Base-by-base conservation (phyloP, 2,113 vertebrate species). In the Pterocles burchelli region DNA sequence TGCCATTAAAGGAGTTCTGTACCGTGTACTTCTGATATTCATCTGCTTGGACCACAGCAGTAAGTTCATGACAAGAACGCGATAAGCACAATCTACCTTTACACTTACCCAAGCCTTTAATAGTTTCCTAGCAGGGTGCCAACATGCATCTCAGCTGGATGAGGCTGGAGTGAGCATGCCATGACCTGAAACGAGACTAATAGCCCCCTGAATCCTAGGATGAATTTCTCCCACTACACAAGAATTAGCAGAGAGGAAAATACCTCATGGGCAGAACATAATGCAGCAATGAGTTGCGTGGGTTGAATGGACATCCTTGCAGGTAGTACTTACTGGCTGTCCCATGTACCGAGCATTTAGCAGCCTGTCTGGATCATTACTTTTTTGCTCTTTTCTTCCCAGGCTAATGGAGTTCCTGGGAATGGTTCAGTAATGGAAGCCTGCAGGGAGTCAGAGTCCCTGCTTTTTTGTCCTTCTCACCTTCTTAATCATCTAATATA, bases 391-490 rank as follows among this genome's bases (percentile, higher is more conserved):
- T 89, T 96, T 96, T 88, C 93, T 90, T 82, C 89, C 68, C 78
- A 43, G 48, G n/a, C 29, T 92, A 91, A 93, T 91, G 90, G 83
- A 90, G 48, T 84, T 86, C 51, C 46, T 13, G 51, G 85, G 88
- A 97, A 89, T 1, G 25, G 70, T 89, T 96, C 79, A 45, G 48
- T 97, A 98, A 97, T 96, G 96, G 94, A 97, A 45, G 94, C 94
- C 96, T 85, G 93, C 31, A 10, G 95, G 96, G 71, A 97, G 70
- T 80, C 80, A 93, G 74, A 51, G 55, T 81, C 79, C 58, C 82
- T 95, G 91, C 52, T 82, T 89, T 89, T 90, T 97, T 80, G 55
- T 92, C 94, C 74, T 95, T 95, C 84, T 92, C 55, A 84, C 95
- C 87, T 97, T 90, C 79, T 79, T 94, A 95, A 94, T 91, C 59